Percentiles rank a stretch among this genome's conserved stretches.
Conservation (phyloP, 2,113 vertebrate genomes). For the Sus scrofa region T2T-Sscrofa CM000812.6:220733001-220733500, state of each 20-base stretch:
- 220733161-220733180: too few relatives aligned
- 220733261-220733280: not conserved
- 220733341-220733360: constrained; percentile 35
- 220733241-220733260: not conserved
- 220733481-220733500: not conserved
- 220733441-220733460: not conserved
- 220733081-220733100: too few relatives aligned
- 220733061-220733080: too few relatives aligned
- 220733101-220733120: too few relatives aligned
- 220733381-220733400: constrained; percentile 49
- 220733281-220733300: not conserved
- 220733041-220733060: too few relatives aligned
- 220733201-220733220: too few relatives aligned
- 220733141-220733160: too few relatives aligned
- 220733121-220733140: too few relatives aligned
- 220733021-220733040: too few relatives aligned
- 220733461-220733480: not conserved
- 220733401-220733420: not conserved
- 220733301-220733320: not conserved
- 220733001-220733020: too few relatives aligned
- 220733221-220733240: not conserved
- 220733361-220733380: constrained; percentile 39
- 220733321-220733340: not conserved
- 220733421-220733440: not conserved
- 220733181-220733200: too few relatives aligned